Base-by-base conservation (phyloP, 2,797 vertebrate species). In the Sternarchorhynchus goeldii region DNA sequence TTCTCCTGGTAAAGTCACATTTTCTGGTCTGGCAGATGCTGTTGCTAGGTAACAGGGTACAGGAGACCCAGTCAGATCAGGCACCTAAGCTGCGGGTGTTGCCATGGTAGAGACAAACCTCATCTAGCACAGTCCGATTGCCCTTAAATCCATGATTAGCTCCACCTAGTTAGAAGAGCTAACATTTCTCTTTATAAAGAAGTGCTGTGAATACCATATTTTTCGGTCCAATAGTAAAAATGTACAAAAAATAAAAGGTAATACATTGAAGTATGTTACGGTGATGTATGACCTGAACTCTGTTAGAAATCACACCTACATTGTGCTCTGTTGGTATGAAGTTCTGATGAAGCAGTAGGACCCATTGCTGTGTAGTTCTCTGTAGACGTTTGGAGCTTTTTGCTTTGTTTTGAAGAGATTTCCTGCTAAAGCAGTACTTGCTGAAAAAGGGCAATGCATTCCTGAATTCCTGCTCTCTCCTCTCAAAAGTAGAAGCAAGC, bases 41-140 rank as follows among this genome's bases (percentile, higher is more conserved):
- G 92, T 94, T 92, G 91, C 93, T 85, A 90, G 85, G 93, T 86
- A 92, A 92, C 92, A 83, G 83, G 73, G 81, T 81, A 79, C 83
- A 62, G 12, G 68, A 80, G 84, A 81, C 83, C 65, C 64, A 79
- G 82, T 86, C 4, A 39, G 76, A 86, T 90, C 86, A 85, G 82
- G 85, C 71, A 60, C 86, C 82, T 67, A 84, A 62, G 62, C 73
- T 75, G 57, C 14, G 17, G 74, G 85, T 81, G 77, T 86, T 88
- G 78, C 74, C 75, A 79, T 7, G 41, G 41, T 45, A 8, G 41
- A 45, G 41, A 45, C 41, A 50, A 50, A 50, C 45, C 45, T 12
- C 85, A 81, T 77, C 64, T 83, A 88, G 83, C 86, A 84, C 18
- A 66, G 72, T n/a, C 41, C 80, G 76, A 83, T 85, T 79, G 57